Percentiles rank a stretch among this genome's conserved stretches.
Conservation (phyloP, 1,140 invertebrate genomes). For the Brachionus koreanus region DNA sequence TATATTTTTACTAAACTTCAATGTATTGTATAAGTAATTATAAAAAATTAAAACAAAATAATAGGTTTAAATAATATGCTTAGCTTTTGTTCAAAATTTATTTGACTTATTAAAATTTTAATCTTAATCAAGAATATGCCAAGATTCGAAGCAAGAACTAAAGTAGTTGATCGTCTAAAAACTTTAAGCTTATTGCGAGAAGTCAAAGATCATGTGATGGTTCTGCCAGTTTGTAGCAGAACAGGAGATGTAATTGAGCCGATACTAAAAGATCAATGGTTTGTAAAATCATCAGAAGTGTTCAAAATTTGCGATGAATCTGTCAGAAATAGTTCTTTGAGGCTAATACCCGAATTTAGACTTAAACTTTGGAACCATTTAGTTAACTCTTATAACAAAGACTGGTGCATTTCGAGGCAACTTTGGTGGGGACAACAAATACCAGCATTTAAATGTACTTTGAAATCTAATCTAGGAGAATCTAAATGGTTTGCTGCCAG, state of each 20-base stretch:
- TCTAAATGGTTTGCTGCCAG: slow-evolving; percentile 28
- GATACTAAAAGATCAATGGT: slow-evolving; percentile 49
- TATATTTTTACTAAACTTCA: too few species aligned
- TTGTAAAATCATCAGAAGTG: slow-evolving; percentile 45
- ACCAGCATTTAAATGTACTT: slow-evolving; percentile 46
- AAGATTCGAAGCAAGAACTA: slow-evolving; percentile 50
- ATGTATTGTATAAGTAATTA: too few species aligned
- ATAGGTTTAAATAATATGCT: too few species aligned
- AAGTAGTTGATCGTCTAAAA: slow-evolving; percentile 9
- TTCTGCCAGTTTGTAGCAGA: slow-evolving; percentile 47
- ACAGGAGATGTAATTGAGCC: slow-evolving; percentile 49
- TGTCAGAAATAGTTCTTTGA: slow-evolving; percentile 45
- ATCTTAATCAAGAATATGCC: slow-evolving; percentile 46
- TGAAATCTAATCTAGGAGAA: background rate
- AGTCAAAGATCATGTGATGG: slow-evolving; percentile 36
- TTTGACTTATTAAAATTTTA: too few species aligned
- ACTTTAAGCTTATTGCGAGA: slow-evolving; percentile 41
- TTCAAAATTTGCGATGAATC: slow-evolving; percentile 46
- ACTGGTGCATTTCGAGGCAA: slow-evolving; percentile 50
- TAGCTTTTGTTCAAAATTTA: too few species aligned
- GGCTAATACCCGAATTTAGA: slow-evolving; percentile 46
- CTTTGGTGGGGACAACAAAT: slow-evolving; percentile 50
- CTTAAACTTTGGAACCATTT: slow-evolving; percentile 45
- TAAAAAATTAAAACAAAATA: too few species aligned
- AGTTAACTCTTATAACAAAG: slow-evolving; percentile 20